A percentile compares a stretch with the other conserved stretches of the same genome.
Conservation (phyloP, 1,140 invertebrate species). For the Eufriesea mexicana region DNA sequence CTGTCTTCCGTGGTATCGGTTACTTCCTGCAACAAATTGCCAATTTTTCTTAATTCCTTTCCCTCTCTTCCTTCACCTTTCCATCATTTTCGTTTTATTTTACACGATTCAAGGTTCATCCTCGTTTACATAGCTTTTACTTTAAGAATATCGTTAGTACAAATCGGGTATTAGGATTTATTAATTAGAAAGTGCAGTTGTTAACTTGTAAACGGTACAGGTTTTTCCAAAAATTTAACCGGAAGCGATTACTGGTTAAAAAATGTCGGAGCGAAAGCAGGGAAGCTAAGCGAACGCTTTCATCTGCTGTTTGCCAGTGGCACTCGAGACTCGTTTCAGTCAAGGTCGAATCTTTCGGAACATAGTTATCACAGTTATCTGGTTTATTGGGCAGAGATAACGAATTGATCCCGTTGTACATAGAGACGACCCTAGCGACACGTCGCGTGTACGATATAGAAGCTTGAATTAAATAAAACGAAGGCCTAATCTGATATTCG, state of each 20-base stretch:
- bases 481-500: background rate
- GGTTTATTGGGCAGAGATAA: slow-evolving; percentile 14
- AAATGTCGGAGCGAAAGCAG: background rate
- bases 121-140: too few species aligned
- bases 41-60: background rate
- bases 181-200: background rate
- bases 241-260: background rate
- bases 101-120: too few species aligned
- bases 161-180: too few species aligned
- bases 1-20: slow-evolving; percentile 74
- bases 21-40: slow-evolving; percentile 60
- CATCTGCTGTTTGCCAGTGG: background rate
- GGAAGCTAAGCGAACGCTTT: background rate
- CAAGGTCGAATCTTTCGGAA: background rate
- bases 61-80: fast-evolving
- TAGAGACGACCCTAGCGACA: background rate
- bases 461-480: background rate
- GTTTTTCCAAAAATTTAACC: background rate
- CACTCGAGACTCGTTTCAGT: background rate
- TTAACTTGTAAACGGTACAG: too few species aligned
- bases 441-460: background rate
- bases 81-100: background rate
- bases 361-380: background rate
- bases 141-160: too few species aligned
- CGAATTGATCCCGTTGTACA: background rate